These are phyloP conservation scores for Panthera leo DNA, from an alignment of 2,113 vertebrate genomes.

Conservation along the genomic window DNA sequence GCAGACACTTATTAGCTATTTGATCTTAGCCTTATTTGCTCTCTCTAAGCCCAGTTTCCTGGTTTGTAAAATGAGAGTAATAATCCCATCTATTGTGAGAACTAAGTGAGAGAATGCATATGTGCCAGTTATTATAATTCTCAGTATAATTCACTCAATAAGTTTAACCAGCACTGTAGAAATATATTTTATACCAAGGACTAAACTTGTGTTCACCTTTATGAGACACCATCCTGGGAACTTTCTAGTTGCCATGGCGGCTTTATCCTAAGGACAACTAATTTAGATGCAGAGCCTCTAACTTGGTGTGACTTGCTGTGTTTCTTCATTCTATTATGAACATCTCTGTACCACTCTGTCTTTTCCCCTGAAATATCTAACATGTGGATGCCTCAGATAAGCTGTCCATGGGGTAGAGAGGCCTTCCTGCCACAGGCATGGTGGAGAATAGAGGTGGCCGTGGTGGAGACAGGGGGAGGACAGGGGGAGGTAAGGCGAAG, in stretches of 20 bases:
- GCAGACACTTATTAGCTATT: background rate
- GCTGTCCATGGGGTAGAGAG: background rate
- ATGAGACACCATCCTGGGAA: background rate
- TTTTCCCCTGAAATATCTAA: background rate
- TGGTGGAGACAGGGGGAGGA: background rate
- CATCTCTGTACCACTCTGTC: background rate
- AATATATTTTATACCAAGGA: background rate
- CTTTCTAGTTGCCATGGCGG: background rate
- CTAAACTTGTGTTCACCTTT: background rate
- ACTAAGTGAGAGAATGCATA: background rate
- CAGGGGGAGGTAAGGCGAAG: rapidly evolving
- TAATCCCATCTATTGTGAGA: background rate
- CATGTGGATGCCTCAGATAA: background rate
- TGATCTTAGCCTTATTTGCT: background rate
- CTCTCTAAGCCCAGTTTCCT: background rate
- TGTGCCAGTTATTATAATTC: background rate
- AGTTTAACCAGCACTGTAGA: background rate
- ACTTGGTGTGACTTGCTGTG: background rate
- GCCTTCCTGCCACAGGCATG: background rate
- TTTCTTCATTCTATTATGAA: background rate
- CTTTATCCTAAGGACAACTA: background rate
- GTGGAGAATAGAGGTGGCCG: background rate
- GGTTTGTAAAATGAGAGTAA: background rate
- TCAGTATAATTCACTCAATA: background rate
- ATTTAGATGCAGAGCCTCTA: constrained; percentile 36